phyloP scores from a whole-genome alignment of 2,888 invertebrate genomes.

The Thereva unica region DNA sequence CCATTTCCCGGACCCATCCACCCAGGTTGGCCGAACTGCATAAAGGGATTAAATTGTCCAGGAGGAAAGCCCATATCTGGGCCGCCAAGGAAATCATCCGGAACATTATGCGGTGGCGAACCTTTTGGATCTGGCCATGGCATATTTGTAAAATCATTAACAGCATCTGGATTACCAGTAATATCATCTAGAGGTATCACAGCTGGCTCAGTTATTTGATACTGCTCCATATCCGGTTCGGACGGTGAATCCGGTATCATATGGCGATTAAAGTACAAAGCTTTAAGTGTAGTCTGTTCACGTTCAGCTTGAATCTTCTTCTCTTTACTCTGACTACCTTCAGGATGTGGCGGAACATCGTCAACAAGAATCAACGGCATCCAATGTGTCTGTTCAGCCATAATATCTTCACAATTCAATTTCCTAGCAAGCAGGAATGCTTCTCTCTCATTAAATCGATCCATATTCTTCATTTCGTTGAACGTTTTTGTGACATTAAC shows the following conservation, averaged over 20 bases:
- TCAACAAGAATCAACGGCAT: slow-evolving; percentile 71
- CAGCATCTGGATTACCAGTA: slow-evolving; percentile 78
- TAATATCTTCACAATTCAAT: slow-evolving; percentile 73
- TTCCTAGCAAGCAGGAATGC: slow-evolving; percentile 79
- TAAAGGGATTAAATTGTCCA: slow-evolving; percentile 52
- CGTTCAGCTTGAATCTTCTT: slow-evolving; percentile 84
- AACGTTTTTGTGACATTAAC: slow-evolving; percentile 93
- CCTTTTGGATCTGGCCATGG: slow-evolving; percentile 87
- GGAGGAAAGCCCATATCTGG: slow-evolving; percentile 40
- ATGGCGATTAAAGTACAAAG: slow-evolving; percentile 77
- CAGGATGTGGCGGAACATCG: slow-evolving; percentile 66
- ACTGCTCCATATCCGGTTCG: slow-evolving; percentile 85
- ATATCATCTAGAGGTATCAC: slow-evolving; percentile 88
- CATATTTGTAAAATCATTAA: slow-evolving; percentile 75
- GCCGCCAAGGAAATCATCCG: slow-evolving; percentile 43
- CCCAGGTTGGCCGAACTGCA: slow-evolving; percentile 55
- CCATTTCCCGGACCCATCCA: slow-evolving; percentile 40
- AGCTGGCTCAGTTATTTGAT: slow-evolving; percentile 75
- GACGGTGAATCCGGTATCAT: slow-evolving; percentile 85
- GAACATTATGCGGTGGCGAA: slow-evolving; percentile 58
- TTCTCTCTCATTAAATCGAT: slow-evolving; percentile 82
- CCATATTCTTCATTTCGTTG: slow-evolving; percentile 88
- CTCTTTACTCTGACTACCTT: slow-evolving; percentile 82
- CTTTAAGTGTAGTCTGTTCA: slow-evolving; percentile 81
- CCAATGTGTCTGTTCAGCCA: slow-evolving; percentile 84